phyloP scores from a whole-genome alignment of 2,888 invertebrate species.

The Parnassius glacialis region DNA sequence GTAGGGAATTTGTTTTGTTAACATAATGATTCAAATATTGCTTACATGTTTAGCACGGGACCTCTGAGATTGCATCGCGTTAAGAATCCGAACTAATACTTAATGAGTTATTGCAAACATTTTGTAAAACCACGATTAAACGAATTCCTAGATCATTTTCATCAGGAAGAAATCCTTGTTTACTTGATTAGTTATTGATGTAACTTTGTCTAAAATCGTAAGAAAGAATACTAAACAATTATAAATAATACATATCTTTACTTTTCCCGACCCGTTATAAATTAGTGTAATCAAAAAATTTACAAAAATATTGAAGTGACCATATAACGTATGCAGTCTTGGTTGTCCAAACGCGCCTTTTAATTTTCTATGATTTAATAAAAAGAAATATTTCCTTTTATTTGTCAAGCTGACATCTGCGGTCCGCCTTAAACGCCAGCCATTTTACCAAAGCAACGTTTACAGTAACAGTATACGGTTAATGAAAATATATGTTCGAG shows the following conservation, averaged over 20 bases:
- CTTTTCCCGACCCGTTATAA: no score
- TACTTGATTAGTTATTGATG: no score
- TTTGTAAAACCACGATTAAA: no score
- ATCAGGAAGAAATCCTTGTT: no score
- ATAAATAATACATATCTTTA: no score
- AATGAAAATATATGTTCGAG: slow-evolving; percentile 21
- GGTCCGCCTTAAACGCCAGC: slow-evolving; percentile 33
- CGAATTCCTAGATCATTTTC: no score
- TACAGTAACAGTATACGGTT: slow-evolving; percentile 34
- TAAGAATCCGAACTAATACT: neutral
- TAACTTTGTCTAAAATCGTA: no score
- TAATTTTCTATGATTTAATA: neutral
- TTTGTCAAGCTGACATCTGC: neutral
- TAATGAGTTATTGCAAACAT: no score
- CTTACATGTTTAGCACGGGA: neutral
- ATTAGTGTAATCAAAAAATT: neutral
- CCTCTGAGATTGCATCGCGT: neutral
- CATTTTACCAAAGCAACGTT: slow-evolving; percentile 49
- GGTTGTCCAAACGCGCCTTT: neutral
- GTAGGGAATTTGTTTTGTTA: neutral
- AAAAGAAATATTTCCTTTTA: neutral
- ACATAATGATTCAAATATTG: neutral
- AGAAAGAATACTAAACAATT: no score
- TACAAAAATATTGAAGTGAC: neutral
- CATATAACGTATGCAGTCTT: neutral